phyloP scores from a whole-genome alignment of 1,140 invertebrate species.

The Linepithema humile region DNA sequence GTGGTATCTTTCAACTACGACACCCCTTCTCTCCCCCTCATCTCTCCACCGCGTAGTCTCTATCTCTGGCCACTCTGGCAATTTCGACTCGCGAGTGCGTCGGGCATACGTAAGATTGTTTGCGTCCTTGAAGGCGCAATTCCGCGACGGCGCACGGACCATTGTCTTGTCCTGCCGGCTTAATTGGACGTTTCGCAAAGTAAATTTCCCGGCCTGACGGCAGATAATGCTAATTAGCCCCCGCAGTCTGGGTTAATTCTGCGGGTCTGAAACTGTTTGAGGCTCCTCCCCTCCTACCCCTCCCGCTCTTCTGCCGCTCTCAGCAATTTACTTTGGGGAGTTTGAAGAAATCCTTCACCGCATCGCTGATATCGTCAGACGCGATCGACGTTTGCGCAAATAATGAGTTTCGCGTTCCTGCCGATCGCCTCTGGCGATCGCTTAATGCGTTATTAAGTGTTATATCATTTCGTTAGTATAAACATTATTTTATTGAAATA shows the following conservation, averaged over 20 bases:
- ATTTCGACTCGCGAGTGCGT: slow-evolving; percentile 43
- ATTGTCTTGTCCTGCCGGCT: slow-evolving; percentile 60
- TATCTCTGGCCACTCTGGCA: slow-evolving; percentile 3
- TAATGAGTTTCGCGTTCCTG: neutral
- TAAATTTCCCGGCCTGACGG: slow-evolving; percentile 65
- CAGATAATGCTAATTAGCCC: slow-evolving; percentile 74
- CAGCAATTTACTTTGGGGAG: slow-evolving; percentile 35
- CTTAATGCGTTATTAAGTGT: neutral
- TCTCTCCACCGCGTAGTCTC: neutral
- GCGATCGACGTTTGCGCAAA: slow-evolving; percentile 3
- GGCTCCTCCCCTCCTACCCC: neutral
- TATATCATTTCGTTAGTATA: neutral
- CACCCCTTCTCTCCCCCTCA: neutral
- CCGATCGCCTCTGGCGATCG: neutral
- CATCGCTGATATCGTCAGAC: slow-evolving; percentile 13
- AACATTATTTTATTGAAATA: neutral
- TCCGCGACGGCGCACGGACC: slow-evolving; percentile 44
- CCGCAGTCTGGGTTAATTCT: slow-evolving; percentile 59
- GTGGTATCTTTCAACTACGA: slow-evolving; percentile 28
- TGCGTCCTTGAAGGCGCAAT: slow-evolving; percentile 36
- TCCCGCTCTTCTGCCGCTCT: neutral
- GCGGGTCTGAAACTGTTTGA: slow-evolving; percentile 51
- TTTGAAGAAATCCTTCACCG: slow-evolving; percentile 39
- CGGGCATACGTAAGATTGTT: slow-evolving; percentile 53
- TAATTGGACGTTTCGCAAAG: slow-evolving; percentile 73